Base-by-base conservation (phyloP, 2,888 invertebrate species). In the Cheilosia urbana region DNA sequence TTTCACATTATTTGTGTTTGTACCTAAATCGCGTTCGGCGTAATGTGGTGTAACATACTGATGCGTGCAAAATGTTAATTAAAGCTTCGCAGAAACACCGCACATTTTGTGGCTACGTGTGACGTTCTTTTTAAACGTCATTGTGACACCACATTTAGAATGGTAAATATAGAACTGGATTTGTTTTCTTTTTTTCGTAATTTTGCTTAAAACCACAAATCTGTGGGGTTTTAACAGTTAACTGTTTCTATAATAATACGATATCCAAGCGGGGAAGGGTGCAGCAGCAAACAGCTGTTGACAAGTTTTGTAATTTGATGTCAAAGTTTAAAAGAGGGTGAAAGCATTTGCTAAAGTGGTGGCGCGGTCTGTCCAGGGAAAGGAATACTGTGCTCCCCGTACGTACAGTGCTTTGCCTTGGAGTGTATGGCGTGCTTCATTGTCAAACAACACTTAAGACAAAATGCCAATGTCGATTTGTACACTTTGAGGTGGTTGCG, bases 401-500 rank as follows among this genome's bases (percentile, higher is more conserved):
- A 51, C 40, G 1, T 2, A n/a, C n/a, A 49, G 42, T 62, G 45
- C 60, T 45, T 17, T 63, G 42, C 45, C 24, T 5, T 55, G 30
- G 13, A 13, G 45, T 57, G 63, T 47, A 27, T 49, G 68, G 40
- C n/a, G 51, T 47, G 53, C 80, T 62, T 51, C 55, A 75, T 62
- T 80, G 62, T 49, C 58, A 62, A 63, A 62, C 55, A 78, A 45
- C 66, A 83, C 72, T 72, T 66, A 72, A 83, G 66, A 72, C 65
- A 72, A 72, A 83, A 72, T 58, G 82, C 78, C 82, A 83, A 72
- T 68, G 66, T 78, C 78, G 82, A 69, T 69, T 81, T 63, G 69
- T 19, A 49, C 55, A 72, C 62, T 78, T 72, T 66, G 57, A 69
- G 47, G 65, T 57, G 62, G 24, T 30, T 76, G 57, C 42, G 69